These are phyloP conservation scores for Doryteuthis pealeii DNA, from an alignment of 1,140 invertebrate species.

Conservation along the genomic window DNA sequence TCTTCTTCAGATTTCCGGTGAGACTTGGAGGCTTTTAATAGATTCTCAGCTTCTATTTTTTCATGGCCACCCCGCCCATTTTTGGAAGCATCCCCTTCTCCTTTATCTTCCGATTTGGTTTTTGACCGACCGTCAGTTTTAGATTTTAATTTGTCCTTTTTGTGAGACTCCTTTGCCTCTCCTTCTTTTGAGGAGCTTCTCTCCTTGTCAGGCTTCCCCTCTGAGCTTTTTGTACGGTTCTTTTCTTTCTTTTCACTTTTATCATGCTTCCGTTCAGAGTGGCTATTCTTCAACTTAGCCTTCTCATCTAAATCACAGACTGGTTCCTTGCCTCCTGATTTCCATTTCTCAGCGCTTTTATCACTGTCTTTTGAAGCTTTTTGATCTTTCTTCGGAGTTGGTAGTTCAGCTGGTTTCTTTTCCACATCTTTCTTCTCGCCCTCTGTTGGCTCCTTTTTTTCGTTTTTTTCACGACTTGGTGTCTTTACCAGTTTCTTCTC, in stretches of 20 bases:
- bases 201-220: neutral
- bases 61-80: neutral
- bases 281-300: conserved; percentile 17
- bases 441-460: conserved; percentile 31
- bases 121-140: neutral
- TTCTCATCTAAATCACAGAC: neutral
- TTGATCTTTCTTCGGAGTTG: conserved; percentile 21
- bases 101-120: neutral
- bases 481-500: conserved; percentile 16
- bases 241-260: conserved; percentile 22
- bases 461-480: conserved; percentile 18
- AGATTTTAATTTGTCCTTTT: conserved; percentile 1
- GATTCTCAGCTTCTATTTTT: neutral
- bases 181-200: neutral
- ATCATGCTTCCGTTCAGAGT: conserved; percentile 47
- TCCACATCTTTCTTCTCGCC: conserved; percentile 52
- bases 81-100: neutral
- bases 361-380: conserved; percentile 43
- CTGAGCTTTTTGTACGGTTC: neutral
- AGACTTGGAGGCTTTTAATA: neutral
- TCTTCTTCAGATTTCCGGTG: neutral
- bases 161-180: neutral
- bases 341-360: conserved; percentile 29
- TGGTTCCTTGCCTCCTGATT: neutral
- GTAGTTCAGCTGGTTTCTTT: conserved; percentile 12